A percentile compares a stretch with the other conserved stretches of the same genome.
phyloP scores from a whole-genome alignment of 2,888 invertebrate genomes.

The Clivina fossor region DNA sequence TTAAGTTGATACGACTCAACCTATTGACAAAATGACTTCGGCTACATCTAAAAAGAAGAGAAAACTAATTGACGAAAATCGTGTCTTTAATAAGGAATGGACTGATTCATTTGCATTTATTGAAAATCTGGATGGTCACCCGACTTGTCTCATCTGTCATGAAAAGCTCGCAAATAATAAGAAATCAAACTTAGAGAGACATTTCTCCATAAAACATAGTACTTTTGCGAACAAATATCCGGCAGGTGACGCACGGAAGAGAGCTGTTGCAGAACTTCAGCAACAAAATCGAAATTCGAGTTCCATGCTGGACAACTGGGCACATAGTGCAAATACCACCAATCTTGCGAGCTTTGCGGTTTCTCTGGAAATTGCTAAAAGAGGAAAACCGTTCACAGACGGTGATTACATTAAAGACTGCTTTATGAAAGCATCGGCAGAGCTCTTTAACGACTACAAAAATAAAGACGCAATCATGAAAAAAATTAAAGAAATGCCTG shows the following conservation, averaged over 20 bases:
- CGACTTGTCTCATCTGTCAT: constrained; percentile 38
- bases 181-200: constrained; percentile 39
- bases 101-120: constrained; percentile 39
- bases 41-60: constrained; percentile 25
- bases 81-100: constrained; percentile 39
- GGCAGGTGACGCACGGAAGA: constrained; percentile 39
- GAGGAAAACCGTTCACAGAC: constrained; percentile 40
- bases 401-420: constrained; percentile 40
- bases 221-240: constrained; percentile 40
- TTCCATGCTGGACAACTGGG: constrained; percentile 41
- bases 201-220: constrained; percentile 35
- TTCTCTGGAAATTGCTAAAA: constrained; percentile 34
- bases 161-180: constrained; percentile 40
- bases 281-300: constrained; percentile 37
- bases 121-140: constrained; percentile 34
- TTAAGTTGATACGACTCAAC: too few relatives aligned
- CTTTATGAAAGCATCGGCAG: constrained; percentile 42
- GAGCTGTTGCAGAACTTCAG: constrained; percentile 38
- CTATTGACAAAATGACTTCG: too few relatives aligned
- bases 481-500: constrained; percentile 40
- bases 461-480: constrained; percentile 42
- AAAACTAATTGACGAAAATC: constrained; percentile 36
- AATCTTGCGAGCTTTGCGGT: constrained; percentile 35
- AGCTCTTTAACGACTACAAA: constrained; percentile 45
- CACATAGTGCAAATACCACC: constrained; percentile 34